phyloP scores from a whole-genome alignment of 2,797 vertebrate genomes.

The Anguilla anguilla region DNA sequence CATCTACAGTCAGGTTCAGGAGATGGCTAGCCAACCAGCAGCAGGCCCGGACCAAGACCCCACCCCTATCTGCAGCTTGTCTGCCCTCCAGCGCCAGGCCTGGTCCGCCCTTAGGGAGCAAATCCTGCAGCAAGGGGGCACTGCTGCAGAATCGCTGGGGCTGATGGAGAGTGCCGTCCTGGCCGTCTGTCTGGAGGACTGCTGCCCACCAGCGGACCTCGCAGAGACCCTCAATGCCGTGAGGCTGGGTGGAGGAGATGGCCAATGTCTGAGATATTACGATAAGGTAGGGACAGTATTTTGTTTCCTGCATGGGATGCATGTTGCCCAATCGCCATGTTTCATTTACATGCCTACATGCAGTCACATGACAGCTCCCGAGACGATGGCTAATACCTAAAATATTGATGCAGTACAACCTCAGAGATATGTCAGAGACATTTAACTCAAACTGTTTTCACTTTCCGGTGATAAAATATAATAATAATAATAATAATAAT shows the following conservation, averaged over 20 bases:
- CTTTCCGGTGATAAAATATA: background rate
- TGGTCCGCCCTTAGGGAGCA: slow-evolving; percentile 69
- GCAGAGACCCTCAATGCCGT: slow-evolving; percentile 70
- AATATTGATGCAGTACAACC: background rate
- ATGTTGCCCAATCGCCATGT: background rate
- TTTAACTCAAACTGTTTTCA: background rate
- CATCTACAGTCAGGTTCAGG: slow-evolving; percentile 69
- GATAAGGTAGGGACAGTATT: slow-evolving; percentile 69
- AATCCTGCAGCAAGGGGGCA: slow-evolving; percentile 61
- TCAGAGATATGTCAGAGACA: background rate
- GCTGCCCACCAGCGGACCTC: slow-evolving; percentile 61
- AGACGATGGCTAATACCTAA: background rate
- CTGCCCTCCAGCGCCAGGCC: slow-evolving; percentile 66
- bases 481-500: no score
- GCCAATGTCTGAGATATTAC: slow-evolving; percentile 69
- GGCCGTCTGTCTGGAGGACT: slow-evolving; percentile 69
- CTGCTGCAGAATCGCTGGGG: slow-evolving; percentile 59
- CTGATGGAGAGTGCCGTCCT: slow-evolving; percentile 76
- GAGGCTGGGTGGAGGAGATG: slow-evolving; percentile 63
- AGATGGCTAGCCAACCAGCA: slow-evolving; percentile 56
- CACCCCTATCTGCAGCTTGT: slow-evolving; percentile 66
- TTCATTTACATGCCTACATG: background rate
- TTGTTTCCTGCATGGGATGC: background rate
- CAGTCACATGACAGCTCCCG: background rate
- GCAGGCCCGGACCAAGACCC: slow-evolving; percentile 53